These are phyloP conservation scores for Ophioninae sp. DNA, from an alignment of 2,888 invertebrate species.

Conservation along the genomic window DNA sequence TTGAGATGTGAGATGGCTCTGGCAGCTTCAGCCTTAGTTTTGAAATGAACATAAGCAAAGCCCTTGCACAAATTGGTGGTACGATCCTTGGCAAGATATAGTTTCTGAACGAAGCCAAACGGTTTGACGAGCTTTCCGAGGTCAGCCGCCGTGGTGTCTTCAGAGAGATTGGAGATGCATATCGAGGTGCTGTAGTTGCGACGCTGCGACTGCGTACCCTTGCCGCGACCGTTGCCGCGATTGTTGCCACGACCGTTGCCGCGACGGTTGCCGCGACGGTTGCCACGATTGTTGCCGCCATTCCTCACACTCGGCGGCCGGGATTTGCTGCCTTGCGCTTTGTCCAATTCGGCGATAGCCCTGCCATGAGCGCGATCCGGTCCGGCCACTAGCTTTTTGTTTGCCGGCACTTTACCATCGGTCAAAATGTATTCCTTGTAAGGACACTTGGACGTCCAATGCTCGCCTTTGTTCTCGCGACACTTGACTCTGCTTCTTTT, in stretches of 20 bases:
- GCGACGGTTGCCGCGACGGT: too few species aligned
- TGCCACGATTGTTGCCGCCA: too few species aligned
- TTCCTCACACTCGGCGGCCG: constrained; percentile 95
- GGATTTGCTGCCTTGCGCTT: constrained; percentile 86
- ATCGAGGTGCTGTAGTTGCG: constrained; percentile 95
- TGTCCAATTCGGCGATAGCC: constrained; percentile 69
- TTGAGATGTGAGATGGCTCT: constrained; percentile 94
- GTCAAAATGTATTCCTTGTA: constrained; percentile 95
- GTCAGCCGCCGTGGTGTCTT: constrained; percentile 96
- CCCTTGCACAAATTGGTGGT: constrained; percentile 94
- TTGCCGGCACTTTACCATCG: constrained; percentile 82
- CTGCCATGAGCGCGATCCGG: constrained; percentile 71
- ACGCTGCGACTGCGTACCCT: constrained; percentile 85
- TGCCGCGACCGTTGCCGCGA: constrained; percentile 87
- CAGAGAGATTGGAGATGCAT: constrained; percentile 97
- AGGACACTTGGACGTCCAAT: constrained; percentile 99
- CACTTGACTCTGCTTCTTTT: constrained; percentile 91
- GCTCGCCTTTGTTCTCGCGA: constrained; percentile 95
- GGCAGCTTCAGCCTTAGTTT: constrained; percentile 93
- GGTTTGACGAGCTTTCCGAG: constrained; percentile 96
- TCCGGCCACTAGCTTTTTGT: constrained; percentile 77
- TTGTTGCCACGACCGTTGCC: too few species aligned
- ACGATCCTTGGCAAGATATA: constrained; percentile 98
- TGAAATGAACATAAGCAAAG: constrained; percentile 99
- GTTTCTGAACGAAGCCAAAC: too few species aligned